Base-by-base conservation (phyloP, 2,113 vertebrate genomes). In the Verasper variegatus region DNA sequence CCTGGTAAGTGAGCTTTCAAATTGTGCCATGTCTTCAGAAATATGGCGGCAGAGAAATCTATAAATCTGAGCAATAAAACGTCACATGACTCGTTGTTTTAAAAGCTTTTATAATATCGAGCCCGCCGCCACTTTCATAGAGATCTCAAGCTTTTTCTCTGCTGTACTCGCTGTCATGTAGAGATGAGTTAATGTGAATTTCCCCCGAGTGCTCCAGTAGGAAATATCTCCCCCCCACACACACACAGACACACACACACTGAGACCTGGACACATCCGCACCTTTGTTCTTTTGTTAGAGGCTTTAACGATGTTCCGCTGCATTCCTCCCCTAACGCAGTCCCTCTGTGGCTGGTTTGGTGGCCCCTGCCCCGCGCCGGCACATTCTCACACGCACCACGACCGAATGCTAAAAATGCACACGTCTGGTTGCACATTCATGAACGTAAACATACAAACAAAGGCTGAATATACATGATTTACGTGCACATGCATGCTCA, bases 271-370 rank as follows among this genome's bases (percentile, higher is more conserved):
- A 92, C 87, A 89, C 86, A 88, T 92, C 89, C 86, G 84, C 75
- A 86, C 78, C 93, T 95, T 94, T 95, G 92, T 94, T 95, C 92
- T 95, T 94, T 93, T 91, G 92, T 92, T 86, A 77, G 89, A 86
- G 80, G 84, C 86, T 93, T 95, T 95, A 94, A 95, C 92, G 89
- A 91, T 92, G 94, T 95, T 95, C 91, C 94, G 93, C 93, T 60
- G 94, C 93, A 95, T 95, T 95, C 94, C 93, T 91, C 56, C 27
- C 5, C 86, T 95, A 95, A 95, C 90, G 86, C 79, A 55, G 92
- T 86, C 92, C 92, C 93, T 92, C 93, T 94, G 94, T 88, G 89
- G 80, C 91, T 57, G 85, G 81, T 85, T 74, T 85, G 85, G 86
- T 85, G 81, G 90, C 89, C 89, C 80, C 85, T 78, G 78, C 68